phyloP scores from a whole-genome alignment of 2,113 vertebrate species.

The Pseudorasbora parva region DNA sequence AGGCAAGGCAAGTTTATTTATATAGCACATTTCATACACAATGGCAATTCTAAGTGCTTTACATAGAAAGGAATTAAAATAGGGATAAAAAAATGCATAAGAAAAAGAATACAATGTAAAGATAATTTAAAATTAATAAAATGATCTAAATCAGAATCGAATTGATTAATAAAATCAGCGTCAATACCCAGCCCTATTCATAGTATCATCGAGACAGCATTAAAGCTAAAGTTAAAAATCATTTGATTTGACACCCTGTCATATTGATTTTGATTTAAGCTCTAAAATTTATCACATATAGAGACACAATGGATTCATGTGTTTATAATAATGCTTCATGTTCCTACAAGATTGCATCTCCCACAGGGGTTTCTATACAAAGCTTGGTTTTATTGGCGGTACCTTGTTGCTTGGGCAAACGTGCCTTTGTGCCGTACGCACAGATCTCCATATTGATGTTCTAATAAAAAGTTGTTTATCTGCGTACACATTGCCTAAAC shows the following conservation, averaged over 20 bases:
- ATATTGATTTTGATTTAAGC: too few relatives aligned
- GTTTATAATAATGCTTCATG: conserved; percentile 25
- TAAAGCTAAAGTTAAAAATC: background rate
- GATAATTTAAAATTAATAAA: too few relatives aligned
- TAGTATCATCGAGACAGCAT: background rate
- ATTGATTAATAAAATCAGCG: background rate
- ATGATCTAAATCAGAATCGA: too few relatives aligned
- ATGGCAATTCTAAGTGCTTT: too few relatives aligned
- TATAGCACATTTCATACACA: too few relatives aligned
- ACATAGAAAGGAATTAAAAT: too few relatives aligned
- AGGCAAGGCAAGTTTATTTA: too few relatives aligned
- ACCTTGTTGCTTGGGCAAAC: conserved; percentile 26
- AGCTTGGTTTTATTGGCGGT: background rate
- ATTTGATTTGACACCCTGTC: background rate
- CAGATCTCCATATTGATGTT: conserved; percentile 19
- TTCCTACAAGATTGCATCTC: conserved; percentile 1
- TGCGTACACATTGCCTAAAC: conserved; percentile 17
- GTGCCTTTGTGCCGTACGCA: background rate
- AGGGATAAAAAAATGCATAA: too few relatives aligned
- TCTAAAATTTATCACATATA: background rate
- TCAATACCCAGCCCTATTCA: background rate
- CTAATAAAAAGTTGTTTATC: conserved; percentile 31
- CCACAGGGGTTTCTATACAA: conserved; percentile 17
- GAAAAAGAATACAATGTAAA: too few relatives aligned
- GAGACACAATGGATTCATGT: background rate